Evolutionary conservation across 2,797 vertebrate species (phyloP).

Genomic region (Bufotes viridis): DNA sequence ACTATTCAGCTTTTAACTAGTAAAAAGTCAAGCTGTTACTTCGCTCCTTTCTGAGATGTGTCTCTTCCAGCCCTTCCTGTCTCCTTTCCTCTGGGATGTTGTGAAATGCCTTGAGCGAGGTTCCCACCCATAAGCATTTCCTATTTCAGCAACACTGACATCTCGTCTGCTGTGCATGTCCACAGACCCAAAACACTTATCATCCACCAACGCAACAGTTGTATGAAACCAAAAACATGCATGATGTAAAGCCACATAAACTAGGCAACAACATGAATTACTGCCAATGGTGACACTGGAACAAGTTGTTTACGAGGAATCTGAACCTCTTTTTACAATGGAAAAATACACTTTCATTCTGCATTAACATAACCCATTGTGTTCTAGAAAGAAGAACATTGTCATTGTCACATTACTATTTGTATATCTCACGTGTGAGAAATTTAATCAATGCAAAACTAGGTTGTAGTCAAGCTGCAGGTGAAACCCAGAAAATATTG

Average conservation of each 20-base stretch:
- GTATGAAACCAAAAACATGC: conserved; percentile 23
- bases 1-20: neutral
- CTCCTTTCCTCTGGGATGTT: conserved; percentile 75
- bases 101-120: conserved; percentile 68
- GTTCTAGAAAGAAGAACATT: neutral
- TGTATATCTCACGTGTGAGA: conserved; percentile 27
- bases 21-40: neutral
- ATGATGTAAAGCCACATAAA: conserved; percentile 1
- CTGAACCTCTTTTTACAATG: neutral
- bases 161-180: conserved; percentile 60
- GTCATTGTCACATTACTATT: neutral
- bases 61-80: conserved; percentile 75
- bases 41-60: conserved; percentile 51
- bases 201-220: neutral
- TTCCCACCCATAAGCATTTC: conserved; percentile 67
- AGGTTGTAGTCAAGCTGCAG: neutral
- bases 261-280: neutral
- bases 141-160: conserved; percentile 49
- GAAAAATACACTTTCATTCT: neutral
- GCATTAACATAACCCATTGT: neutral
- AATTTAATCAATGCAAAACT: neutral
- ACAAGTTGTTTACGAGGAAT: neutral
- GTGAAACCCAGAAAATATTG: conserved; percentile 9
- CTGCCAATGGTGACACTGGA: neutral
- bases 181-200: conserved; percentile 42